Evolutionary conservation across 2,888 invertebrate species (phyloP).

Genomic region (Rotaria magnacalcarata): DNA sequence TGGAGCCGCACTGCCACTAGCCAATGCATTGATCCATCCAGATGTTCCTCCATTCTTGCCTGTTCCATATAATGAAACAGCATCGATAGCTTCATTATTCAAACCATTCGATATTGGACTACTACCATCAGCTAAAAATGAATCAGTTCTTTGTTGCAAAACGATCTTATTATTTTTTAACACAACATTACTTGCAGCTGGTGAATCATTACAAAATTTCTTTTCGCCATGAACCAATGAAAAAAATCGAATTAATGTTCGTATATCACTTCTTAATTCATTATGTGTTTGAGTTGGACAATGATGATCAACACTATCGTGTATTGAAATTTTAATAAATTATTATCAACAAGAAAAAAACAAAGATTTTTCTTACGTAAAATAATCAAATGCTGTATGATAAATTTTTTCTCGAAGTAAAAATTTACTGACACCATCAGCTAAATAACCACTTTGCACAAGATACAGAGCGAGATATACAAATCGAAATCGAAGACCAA

Average conservation of each 20-base stretch:
- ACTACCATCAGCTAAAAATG: not conserved
- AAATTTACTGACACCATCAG: constrained; percentile 71
- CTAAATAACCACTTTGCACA: constrained; percentile 78
- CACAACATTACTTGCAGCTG: not conserved
- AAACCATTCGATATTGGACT: not conserved
- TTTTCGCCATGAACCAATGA: constrained; percentile 74
- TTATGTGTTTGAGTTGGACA: constrained; percentile 77
- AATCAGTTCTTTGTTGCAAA: no score
- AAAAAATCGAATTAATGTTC: constrained; percentile 85
- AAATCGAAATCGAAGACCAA: constrained; percentile 78
- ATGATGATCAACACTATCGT: constrained; percentile 51
- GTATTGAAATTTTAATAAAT: no score
- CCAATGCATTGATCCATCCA: not conserved
- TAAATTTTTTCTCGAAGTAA: constrained; percentile 90
- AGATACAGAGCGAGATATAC: constrained; percentile 75
- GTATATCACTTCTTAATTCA: constrained; percentile 80
- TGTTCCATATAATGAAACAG: not conserved
- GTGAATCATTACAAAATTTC: constrained; percentile 37
- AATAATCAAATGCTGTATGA: constrained; percentile 88
- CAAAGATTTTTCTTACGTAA: constrained; percentile 52
- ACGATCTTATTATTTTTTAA: no score
- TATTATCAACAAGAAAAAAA: no score
- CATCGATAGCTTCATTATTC: not conserved
- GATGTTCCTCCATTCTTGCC: not conserved
- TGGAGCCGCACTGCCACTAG: not conserved